Percentiles rank a stretch among this genome's conserved stretches.
phyloP scores from a whole-genome alignment of 1,140 invertebrate species.

The silkworm (Bombyx mori) region DNA sequence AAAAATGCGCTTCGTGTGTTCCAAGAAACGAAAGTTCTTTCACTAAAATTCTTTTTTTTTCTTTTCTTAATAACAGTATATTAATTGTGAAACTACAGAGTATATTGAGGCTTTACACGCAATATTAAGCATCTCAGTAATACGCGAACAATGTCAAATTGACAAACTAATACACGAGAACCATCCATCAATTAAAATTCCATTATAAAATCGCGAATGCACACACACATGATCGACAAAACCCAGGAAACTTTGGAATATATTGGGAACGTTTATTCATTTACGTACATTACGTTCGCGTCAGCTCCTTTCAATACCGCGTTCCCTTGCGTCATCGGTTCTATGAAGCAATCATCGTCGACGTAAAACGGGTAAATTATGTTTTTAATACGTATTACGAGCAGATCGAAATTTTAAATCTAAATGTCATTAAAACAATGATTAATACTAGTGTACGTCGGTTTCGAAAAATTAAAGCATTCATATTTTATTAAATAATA shows the following conservation, averaged over 20 bases:
- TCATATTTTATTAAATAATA: neutral
- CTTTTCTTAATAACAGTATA: neutral
- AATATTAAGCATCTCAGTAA: too few relatives aligned
- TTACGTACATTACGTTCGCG: conserved; percentile 8
- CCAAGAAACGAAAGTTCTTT: too few relatives aligned
- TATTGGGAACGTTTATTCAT: conserved; percentile 3
- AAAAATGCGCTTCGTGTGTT: too few relatives aligned
- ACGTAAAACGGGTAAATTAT: conserved; percentile 17
- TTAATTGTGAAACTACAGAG: too few relatives aligned
- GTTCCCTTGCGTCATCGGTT: conserved; percentile 41
- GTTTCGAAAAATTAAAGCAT: neutral
- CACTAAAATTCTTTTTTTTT: neutral
- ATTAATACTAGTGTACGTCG: neutral
- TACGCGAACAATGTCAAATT: neutral
- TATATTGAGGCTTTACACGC: too few relatives aligned
- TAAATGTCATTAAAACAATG: neutral
- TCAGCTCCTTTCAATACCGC: conserved; percentile 22
- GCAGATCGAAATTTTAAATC: neutral
- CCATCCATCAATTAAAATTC: neutral
- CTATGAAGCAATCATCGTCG: conserved; percentile 27
- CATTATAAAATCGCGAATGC: neutral
- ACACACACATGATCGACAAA: neutral
- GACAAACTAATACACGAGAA: neutral
- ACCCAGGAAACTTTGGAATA: neutral
- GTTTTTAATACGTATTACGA: neutral